Conservation (phyloP, 2,888 invertebrate species). For the Brenthis ino region DNA sequence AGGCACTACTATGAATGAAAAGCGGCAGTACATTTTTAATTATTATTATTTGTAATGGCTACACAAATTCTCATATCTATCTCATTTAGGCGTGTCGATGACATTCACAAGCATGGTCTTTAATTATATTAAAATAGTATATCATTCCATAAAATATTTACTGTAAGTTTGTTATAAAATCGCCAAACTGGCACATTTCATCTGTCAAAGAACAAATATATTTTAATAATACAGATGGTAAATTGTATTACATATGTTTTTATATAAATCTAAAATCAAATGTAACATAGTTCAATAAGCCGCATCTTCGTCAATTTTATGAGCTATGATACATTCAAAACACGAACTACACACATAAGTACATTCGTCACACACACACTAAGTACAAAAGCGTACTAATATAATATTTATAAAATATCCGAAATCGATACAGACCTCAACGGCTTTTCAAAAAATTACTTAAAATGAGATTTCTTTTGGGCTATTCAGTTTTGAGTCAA, state of each 20-base stretch:
- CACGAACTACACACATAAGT: conserved; percentile 51
- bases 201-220: too few relatives aligned
- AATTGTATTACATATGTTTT: too few relatives aligned
- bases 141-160: too few relatives aligned
- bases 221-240: too few relatives aligned
- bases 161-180: too few relatives aligned
- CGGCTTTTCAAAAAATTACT: conserved; percentile 11
- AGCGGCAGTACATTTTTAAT: conserved; percentile 28
- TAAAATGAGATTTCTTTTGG: conserved; percentile 14
- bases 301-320: not conserved
- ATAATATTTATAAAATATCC: conserved; percentile 43
- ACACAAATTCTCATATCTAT: conserved; percentile 1
- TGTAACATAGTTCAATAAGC: conserved; percentile 22
- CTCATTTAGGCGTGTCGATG: not conserved
- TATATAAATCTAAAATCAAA: conserved; percentile 7
- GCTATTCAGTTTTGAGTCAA: conserved; percentile 2
- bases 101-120: not conserved
- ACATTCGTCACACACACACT: conserved; percentile 54
- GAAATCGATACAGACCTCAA: conserved; percentile 63
- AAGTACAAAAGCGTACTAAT: conserved; percentile 71
- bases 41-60: conserved; percentile 6
- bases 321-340: conserved; percentile 29
- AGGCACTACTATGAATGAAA: conserved; percentile 51
- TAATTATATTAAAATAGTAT: too few relatives aligned
- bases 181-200: too few relatives aligned